Percentiles rank a stretch among this genome's conserved stretches.
These are phyloP conservation scores for Neodiprion fabricii DNA, from an alignment of 1,140 invertebrate genomes.

Conservation along the genomic window DNA sequence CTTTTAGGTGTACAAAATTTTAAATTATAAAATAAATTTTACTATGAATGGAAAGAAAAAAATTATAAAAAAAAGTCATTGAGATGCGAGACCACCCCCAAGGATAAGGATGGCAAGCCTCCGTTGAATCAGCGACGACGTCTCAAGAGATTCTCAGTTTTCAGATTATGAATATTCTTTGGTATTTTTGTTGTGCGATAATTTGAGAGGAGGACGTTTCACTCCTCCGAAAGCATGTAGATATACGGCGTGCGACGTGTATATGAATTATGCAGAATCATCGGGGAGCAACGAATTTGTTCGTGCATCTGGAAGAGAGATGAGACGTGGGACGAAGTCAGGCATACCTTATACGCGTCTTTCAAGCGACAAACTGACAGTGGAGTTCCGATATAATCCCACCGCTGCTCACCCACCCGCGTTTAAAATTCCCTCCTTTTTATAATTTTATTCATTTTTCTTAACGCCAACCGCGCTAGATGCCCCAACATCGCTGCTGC, in stretches of 20 bases:
- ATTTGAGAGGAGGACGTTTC: too few relatives aligned
- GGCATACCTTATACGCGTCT: slow-evolving; percentile 27
- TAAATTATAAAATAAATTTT: too few relatives aligned
- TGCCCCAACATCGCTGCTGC: slow-evolving; percentile 33
- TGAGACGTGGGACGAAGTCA: slow-evolving; percentile 19
- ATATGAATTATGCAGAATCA: slow-evolving; percentile 10
- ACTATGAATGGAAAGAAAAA: too few relatives aligned
- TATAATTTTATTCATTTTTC: slow-evolving; percentile 65
- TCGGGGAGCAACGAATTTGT: neutral
- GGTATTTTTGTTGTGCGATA: too few relatives aligned
- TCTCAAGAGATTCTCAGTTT: too few relatives aligned
- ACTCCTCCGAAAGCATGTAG: too few relatives aligned
- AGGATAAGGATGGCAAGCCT: too few relatives aligned
- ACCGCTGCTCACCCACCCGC: slow-evolving; percentile 13
- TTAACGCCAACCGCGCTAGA: slow-evolving; percentile 38
- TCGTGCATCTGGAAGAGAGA: neutral
- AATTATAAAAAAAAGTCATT: too few relatives aligned
- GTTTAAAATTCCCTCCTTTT: slow-evolving; percentile 26
- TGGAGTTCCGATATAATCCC: slow-evolving; percentile 16
- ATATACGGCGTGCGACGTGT: neutral
- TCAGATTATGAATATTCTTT: too few relatives aligned
- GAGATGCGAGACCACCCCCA: too few relatives aligned
- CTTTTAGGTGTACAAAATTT: too few relatives aligned
- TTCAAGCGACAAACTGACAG: slow-evolving; percentile 46
- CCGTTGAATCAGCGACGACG: too few relatives aligned